phyloP scores from a whole-genome alignment of 2,888 invertebrate species.

The Troides aeacus region DNA sequence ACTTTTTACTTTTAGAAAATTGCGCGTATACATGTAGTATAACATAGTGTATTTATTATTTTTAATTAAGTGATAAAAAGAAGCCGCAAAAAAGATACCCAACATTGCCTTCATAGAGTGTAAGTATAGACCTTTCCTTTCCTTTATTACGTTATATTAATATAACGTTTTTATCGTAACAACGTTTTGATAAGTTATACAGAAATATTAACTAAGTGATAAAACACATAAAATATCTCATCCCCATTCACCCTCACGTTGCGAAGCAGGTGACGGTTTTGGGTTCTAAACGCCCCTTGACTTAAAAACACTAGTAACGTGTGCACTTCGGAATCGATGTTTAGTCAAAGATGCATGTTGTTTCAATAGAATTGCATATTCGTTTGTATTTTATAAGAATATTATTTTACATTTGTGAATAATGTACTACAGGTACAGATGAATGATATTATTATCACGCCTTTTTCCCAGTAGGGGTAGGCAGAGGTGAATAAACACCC shows the following conservation, averaged over 20 bases:
- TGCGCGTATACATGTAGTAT: not conserved
- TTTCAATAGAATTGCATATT: too few relatives aligned
- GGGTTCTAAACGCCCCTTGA: not conserved
- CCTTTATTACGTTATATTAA: not conserved
- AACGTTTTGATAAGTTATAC: not conserved
- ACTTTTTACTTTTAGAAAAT: not conserved
- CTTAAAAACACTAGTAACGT: not conserved
- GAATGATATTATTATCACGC: too few relatives aligned
- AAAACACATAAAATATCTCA: not conserved
- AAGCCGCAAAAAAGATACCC: not conserved
- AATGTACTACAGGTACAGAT: not conserved
- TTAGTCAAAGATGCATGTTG: not conserved
- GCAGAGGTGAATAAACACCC: too few relatives aligned
- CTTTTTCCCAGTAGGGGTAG: too few relatives aligned
- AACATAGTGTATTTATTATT: conserved; percentile 12
- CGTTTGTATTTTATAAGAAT: not conserved
- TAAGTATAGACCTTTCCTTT: conserved; percentile 1
- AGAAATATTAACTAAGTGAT: not conserved
- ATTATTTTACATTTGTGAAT: not conserved
- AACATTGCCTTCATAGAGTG: not conserved
- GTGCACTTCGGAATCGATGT: not conserved
- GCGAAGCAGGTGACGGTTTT: not conserved
- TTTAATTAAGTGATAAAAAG: conserved; percentile 11
- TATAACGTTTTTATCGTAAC: not conserved
- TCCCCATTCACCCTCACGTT: not conserved